Evolutionary conservation across 1,140 invertebrate species (phyloP), one percentile per base, ranked within the genome.

Genomic region (Apis mellifera): DNA sequence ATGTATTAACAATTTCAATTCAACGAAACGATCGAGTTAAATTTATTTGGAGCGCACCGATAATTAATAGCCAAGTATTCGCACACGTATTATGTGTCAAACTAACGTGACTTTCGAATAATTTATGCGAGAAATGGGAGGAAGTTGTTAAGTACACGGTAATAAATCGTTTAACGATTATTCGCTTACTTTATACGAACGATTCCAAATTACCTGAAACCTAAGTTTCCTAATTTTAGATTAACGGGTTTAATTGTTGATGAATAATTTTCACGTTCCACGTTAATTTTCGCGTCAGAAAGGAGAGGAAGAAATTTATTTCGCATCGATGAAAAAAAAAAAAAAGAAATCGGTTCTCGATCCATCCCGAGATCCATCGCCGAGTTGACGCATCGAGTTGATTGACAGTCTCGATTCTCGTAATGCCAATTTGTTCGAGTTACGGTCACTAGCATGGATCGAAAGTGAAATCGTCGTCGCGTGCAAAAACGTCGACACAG

Each of bases 391-490:
- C 48, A 64, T 86, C 52, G 75, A 68, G 66, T 70, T 87, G 85
- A 87, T 87, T 80, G 85, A 81, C 78, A 82, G 71, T 50, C 65
- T 60, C 50, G 73, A 78, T 78, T 87, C 86, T 74, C 65, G 70
- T 87, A 82, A 87, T 62, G 78, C 54, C 85, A 84, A 87, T 88
- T 88, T 84, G 82, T 84, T 87, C 86, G 83, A 84, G 82, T 84
- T 88, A 88, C 86, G 86, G 73, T 88, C 64, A 78, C 82, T 74
- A 64, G 62, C 79, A 78, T 62, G 75, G 4, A 85, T 82, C 71
- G 85, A 88, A 88, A 88, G 86, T 88, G 86, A 88, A 88, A 88
- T 84, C 86, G 85, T 84, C 86, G 85, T 32, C 17, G n/a, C 60
- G 48, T 68, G 85, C 60, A 88, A 88, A 88, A 74, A 84, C 64